Conservation (phyloP, 2,113 vertebrate genomes). For the Dermatemys mawii region DNA sequence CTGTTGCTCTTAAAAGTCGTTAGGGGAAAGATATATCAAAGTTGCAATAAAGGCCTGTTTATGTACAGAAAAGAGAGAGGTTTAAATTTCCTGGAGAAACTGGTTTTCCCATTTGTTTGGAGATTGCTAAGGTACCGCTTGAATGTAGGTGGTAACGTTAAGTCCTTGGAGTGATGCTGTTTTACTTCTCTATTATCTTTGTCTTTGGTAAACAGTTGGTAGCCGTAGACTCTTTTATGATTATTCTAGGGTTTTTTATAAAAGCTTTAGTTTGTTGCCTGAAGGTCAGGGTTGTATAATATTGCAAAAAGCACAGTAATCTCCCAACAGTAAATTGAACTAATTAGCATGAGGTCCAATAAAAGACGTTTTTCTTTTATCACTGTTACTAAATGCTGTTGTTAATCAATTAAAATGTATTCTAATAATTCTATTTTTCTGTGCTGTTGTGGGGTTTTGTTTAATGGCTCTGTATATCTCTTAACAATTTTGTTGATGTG, state of each 20-base stretch:
- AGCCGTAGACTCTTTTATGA: not conserved
- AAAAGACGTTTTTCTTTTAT: constrained; percentile 72
- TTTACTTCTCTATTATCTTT: not conserved
- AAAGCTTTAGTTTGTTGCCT: constrained; percentile 12
- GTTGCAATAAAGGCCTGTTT: not conserved
- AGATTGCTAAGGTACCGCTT: not conserved
- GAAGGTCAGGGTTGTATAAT: not conserved
- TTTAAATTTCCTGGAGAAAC: not conserved
- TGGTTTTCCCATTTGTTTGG: not conserved
- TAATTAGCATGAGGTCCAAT: constrained; percentile 73
- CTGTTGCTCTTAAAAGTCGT: constrained; percentile 54
- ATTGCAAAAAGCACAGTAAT: constrained; percentile 13
- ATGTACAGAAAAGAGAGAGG: not conserved
- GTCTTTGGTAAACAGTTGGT: not conserved
- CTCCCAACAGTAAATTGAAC: constrained; percentile 15
- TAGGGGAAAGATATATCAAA: constrained; percentile 56
- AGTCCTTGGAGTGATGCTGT: not conserved
- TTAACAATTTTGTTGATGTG: not conserved
- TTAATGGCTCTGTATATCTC: constrained; percentile 1
- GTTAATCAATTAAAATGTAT: constrained; percentile 75
- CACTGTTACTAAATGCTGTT: constrained; percentile 63
- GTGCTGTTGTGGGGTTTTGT: not conserved
- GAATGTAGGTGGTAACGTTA: not conserved
- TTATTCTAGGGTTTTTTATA: not conserved
- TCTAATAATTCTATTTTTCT: constrained; percentile 53